A percentile compares a stretch with the other conserved stretches of the same genome.
Evolutionary conservation across 2,888 invertebrate genomes (phyloP).

Genomic region (Caenorhabditis becei): DNA sequence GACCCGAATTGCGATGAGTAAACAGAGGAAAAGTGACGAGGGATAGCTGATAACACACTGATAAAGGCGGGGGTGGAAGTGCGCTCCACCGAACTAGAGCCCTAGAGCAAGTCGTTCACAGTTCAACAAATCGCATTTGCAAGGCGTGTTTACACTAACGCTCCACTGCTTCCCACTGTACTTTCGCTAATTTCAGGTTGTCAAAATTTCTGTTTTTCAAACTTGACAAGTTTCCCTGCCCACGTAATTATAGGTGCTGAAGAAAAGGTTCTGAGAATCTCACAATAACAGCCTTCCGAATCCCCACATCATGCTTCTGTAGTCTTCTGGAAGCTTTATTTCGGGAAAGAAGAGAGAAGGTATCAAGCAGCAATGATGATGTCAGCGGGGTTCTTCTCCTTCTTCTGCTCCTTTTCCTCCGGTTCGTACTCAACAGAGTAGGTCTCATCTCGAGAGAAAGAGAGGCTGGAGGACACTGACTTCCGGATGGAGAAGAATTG

Average conservation of each 20-base stretch:
- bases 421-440: not conserved
- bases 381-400: conserved; percentile 22
- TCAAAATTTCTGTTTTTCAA: not conserved
- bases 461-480: no score
- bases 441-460: not conserved
- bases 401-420: not conserved
- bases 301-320: no score
- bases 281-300: no score
- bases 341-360: not conserved
- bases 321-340: conserved; percentile 4
- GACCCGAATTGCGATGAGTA: not conserved
- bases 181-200: not conserved
- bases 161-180: not conserved
- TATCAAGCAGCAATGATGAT: conserved; percentile 21
- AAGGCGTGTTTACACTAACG: no score
- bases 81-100: no score
- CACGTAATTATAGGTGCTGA: no score
- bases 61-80: not conserved
- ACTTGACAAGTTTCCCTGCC: not conserved
- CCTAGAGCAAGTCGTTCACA: no score
- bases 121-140: no score
- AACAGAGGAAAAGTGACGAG: conserved; percentile 2
- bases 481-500: no score
- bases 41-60: no score
- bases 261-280: no score